A percentile compares a stretch with the other conserved stretches of the same genome.
Evolutionary conservation across 2,797 vertebrate genomes (phyloP).

Genomic region (Carcharodon carcharias): DNA sequence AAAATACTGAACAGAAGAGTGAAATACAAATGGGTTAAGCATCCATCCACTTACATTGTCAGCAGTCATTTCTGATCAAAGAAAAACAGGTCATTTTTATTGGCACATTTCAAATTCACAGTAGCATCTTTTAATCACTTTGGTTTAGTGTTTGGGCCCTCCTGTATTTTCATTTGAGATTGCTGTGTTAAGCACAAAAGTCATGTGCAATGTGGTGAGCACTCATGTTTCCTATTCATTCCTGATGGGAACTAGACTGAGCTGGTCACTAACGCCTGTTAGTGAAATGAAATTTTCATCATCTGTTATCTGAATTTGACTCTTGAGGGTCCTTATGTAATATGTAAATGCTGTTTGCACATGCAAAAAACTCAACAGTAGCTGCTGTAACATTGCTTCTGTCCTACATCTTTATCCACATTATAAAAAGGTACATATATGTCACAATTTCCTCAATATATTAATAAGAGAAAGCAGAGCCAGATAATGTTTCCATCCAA

Average conservation of each 20-base stretch:
- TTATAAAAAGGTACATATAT: neutral
- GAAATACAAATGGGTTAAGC: neutral
- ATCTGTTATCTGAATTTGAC: neutral
- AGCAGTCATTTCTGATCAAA: neutral
- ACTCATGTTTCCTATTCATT: neutral
- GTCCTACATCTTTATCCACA: neutral
- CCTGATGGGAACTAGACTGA: neutral
- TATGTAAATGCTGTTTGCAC: neutral
- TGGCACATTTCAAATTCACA: neutral
- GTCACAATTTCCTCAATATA: neutral
- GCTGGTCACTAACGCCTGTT: neutral
- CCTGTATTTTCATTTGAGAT: neutral
- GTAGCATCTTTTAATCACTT: neutral
- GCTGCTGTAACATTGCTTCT: neutral
- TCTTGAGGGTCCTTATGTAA: neutral
- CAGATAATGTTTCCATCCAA: neutral
- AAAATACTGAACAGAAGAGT: neutral
- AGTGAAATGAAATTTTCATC: neutral
- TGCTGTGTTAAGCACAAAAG: neutral
- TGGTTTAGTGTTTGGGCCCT: neutral
- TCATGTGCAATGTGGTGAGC: neutral
- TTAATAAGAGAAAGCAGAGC: neutral
- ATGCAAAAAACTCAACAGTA: neutral
- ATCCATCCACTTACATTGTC: neutral
- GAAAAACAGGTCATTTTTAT: neutral